phyloP scores from a whole-genome alignment of 1,140 invertebrate species.

The Dendroctonus ponderosae region DNA sequence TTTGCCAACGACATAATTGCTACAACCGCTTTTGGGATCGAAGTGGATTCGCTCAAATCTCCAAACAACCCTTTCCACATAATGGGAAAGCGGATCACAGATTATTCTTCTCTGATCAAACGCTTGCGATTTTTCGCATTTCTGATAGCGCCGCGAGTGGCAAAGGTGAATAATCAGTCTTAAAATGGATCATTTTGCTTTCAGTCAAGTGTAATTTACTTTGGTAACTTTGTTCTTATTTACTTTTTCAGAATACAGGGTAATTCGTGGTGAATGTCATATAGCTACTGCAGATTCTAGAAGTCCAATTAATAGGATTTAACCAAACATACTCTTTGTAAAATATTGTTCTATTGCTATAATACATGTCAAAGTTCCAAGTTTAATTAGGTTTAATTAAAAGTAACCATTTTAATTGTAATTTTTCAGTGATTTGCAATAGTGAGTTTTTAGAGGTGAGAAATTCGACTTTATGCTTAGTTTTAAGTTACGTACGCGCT shows the following conservation, averaged over 20 bases:
- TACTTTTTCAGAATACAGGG: background rate
- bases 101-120: conserved; percentile 41
- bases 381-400: no score
- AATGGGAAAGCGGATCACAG: conserved; percentile 42
- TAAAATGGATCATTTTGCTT: background rate
- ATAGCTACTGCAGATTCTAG: background rate
- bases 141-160: conserved; percentile 8
- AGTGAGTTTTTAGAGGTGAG: no score
- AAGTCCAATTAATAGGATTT: no score
- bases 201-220: background rate
- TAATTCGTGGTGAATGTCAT: background rate
- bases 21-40: conserved; percentile 47
- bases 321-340: no score
- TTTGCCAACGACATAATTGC: conserved; percentile 50
- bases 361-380: no score
- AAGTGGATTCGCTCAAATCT: conserved; percentile 46
- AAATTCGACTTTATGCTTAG: no score
- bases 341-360: no score
- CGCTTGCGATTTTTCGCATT: conserved; percentile 20
- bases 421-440: no score
- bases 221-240: background rate
- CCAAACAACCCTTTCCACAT: conserved; percentile 46
- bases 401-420: no score
- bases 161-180: conserved; percentile 12
- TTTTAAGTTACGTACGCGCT: no score